These are phyloP conservation scores for Drosophila ezoana DNA, from an alignment of 2,888 invertebrate species.

Conservation along the genomic window DNA sequence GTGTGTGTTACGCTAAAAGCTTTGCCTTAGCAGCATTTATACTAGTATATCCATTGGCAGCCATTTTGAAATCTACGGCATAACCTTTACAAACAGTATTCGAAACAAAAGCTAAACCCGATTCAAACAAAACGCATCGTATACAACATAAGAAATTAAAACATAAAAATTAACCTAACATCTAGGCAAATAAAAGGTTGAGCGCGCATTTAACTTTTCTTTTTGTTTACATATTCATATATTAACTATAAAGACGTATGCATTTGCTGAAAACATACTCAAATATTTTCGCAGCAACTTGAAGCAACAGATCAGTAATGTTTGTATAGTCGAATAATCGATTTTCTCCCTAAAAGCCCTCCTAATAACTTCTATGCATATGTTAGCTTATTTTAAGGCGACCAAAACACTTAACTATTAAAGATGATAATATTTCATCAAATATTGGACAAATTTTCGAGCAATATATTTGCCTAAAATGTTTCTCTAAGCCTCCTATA, in stretches of 20 bases:
- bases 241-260: conserved; percentile 29
- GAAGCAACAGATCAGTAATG: not conserved
- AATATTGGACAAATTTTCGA: conserved; percentile 68
- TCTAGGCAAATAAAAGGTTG: conserved; percentile 67
- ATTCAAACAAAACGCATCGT: conserved; percentile 30
- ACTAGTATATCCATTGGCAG: conserved; percentile 44
- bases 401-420: conserved; percentile 58
- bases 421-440: conserved; percentile 48
- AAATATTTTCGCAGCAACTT: conserved; percentile 40
- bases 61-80: conserved; percentile 49
- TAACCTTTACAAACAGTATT: conserved; percentile 75
- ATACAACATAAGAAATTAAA: conserved; percentile 48
- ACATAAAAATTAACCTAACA: conserved; percentile 9
- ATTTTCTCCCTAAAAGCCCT: conserved; percentile 39
- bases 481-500: conserved; percentile 73
- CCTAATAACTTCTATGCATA: conserved; percentile 41
- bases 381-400: conserved; percentile 57
- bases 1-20: conserved; percentile 43
- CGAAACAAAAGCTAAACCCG: conserved; percentile 37
- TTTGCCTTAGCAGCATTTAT: conserved; percentile 59
- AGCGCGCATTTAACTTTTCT: conserved; percentile 74
- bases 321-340: conserved; percentile 14
- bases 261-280: conserved; percentile 42
- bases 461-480: conserved; percentile 78
- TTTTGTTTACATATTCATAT: conserved; percentile 2